These are phyloP conservation scores for Drosophila ambigua DNA, from an alignment of 1,140 invertebrate genomes.

Conservation along the genomic window DNA sequence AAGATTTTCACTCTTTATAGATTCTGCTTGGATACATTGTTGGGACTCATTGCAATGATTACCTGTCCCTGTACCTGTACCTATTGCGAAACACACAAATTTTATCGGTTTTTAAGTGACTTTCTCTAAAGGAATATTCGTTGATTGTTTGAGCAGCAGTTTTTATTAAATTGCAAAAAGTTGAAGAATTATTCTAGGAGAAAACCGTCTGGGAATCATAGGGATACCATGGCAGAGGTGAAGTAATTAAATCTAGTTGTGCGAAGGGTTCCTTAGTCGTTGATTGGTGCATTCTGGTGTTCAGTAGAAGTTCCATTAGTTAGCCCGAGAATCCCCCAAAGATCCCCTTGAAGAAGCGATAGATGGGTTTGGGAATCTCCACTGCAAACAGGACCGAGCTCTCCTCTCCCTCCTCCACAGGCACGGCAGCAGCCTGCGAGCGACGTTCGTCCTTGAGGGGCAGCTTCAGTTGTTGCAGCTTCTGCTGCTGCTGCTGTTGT, in stretches of 20 bases:
- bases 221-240: background rate
- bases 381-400: constrained; percentile 63
- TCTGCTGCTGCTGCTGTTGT: constrained; percentile 23
- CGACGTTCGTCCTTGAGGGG: constrained; percentile 28
- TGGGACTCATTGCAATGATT: no score
- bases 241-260: constrained; percentile 9
- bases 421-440: constrained; percentile 27
- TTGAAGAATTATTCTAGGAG: no score
- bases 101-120: no score
- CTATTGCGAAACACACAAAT: no score
- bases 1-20: no score
- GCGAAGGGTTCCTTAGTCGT: background rate
- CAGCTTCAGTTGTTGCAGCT: constrained; percentile 23
- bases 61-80: no score
- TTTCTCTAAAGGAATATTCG: no score
- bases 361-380: constrained; percentile 69
- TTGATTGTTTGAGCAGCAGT: no score
- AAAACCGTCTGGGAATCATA: no score
- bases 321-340: constrained; percentile 62
- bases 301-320: background rate
- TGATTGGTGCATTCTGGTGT: constrained; percentile 1
- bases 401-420: constrained; percentile 36
- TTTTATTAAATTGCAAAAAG: no score
- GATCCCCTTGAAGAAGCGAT: constrained; percentile 67
- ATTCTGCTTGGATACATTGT: no score